Base-by-base conservation (phyloP, 2,797 vertebrate species). In the Microctenopoma stevenorrisi region DNA sequence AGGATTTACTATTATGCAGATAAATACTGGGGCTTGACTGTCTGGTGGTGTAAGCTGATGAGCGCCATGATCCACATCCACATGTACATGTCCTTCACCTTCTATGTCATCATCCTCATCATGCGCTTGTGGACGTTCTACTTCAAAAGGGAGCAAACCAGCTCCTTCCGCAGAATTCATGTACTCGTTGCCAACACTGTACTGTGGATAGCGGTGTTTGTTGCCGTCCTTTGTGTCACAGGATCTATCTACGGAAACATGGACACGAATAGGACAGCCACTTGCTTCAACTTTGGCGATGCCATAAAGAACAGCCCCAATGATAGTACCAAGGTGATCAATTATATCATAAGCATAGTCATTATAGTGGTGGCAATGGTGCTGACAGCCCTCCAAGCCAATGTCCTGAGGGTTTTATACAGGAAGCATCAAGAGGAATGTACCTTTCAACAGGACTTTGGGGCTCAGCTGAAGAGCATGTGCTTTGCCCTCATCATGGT, bases 31-130 rank as follows among this genome's bases (percentile, higher is more conserved):
- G 0, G 0, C 0, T 88, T 98, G 49, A 9, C 84, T 0, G 0
- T 0, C 0, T 0, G 2, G 0, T 91, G 92, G 76, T 98, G 98
- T 56, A 96, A 90, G 80, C 3, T 93, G 10, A 90, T 96, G 81
- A 98, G 96, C 1, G 83, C 91, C 26, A 96, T 96, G 96, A 89
- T 97, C 72, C 96, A 98, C 61, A 84, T 96, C 49, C 97, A 98
- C 86, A 97, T 97, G 94, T 96, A 97, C 86, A 91, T 98, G 84
- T 95, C 96, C 0, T 97, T 98, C 59, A 1, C 95, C 0, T 94
- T 98, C 86, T 99, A 98, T 0, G 71, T 95, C 49, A 87, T 95
- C 76, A 95, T 97, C 0, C 90, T 99, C 25, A 74, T 92, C 53
- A 90, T 90, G 10, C 94, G 96, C 16, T 93, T 95, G 66, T 72